phyloP scores from a whole-genome alignment of 2,888 invertebrate genomes.

The Bibio marci region DNA sequence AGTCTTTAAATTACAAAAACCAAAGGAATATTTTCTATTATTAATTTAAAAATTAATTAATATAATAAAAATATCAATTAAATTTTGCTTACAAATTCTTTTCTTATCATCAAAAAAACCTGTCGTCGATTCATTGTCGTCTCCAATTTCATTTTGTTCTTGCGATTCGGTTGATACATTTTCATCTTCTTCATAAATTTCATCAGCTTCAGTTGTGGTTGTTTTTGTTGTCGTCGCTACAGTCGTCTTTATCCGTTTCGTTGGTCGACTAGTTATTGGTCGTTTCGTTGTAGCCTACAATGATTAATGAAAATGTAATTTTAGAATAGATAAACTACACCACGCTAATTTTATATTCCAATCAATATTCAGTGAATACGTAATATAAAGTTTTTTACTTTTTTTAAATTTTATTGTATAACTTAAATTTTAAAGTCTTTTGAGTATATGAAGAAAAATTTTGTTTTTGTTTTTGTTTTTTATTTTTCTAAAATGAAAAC shows the following conservation, averaged over 20 bases:
- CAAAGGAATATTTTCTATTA: neutral
- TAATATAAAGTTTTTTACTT: too few relatives aligned
- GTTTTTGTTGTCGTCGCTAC: slow-evolving; percentile 18
- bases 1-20: slow-evolving; percentile 42
- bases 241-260: slow-evolving; percentile 14
- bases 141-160: slow-evolving; percentile 17
- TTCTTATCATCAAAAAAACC: slow-evolving; percentile 9
- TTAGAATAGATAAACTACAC: too few relatives aligned
- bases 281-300: slow-evolving; percentile 14
- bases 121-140: slow-evolving; percentile 9
- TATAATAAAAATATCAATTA: neutral
- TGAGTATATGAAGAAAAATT: too few relatives aligned
- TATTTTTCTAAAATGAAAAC: too few relatives aligned
- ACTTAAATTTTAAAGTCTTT: too few relatives aligned
- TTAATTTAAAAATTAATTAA: too few relatives aligned
- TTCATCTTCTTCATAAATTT: slow-evolving; percentile 21
- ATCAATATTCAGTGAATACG: too few relatives aligned
- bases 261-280: slow-evolving; percentile 11
- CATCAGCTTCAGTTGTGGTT: slow-evolving; percentile 19
- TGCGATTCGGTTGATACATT: slow-evolving; percentile 13
- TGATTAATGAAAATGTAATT: too few relatives aligned
- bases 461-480: too few relatives aligned
- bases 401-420: too few relatives aligned
- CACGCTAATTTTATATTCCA: too few relatives aligned
- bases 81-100: slow-evolving; percentile 26